Base-by-base conservation (phyloP, 2,797 vertebrate species). In the Tolypeutes matacus region DNA sequence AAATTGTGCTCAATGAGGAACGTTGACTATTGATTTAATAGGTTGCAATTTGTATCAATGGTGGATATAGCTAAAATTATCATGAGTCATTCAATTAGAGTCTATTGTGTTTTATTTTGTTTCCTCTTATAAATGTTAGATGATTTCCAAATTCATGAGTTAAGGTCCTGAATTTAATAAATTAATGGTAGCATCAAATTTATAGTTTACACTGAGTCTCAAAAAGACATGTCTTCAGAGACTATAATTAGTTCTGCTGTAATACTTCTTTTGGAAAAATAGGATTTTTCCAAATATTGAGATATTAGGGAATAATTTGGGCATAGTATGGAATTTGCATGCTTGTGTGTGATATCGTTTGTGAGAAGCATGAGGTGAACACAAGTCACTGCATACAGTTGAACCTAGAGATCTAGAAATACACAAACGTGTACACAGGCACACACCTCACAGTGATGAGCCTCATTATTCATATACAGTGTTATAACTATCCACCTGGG, bases 191-290 rank as follows among this genome's bases (percentile, higher is more conserved):
- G 25, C 0, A 58, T 10, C 42, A 29, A 76, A 62, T 92, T 83
- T 65, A 34, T 64, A 20, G 78, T 91, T 91, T 80, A n/a, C 7
- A 70, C 91, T 81, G n/a, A 78, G 18, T 86, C 6, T 67, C 31
- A 94, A 91, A 81, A 3, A 76, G 7, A 56, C 1, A 65, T 18
- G 12, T 1, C 0, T 17, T 72, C 46, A 64, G 46, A 86, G 7
- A 90, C 3, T 76, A 17, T 6, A 64, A 31, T 94, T 23, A 78
- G 21, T 49, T 81, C 42, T 60, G 69, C 29, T 62, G 2, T 31
- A 73, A 85, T 0, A 53, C 7, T 56, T 87, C 20, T 67, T 77
- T 72, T 34, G 14, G 14, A 49, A 88, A 88, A 78, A 3, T 0
- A 29, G 31, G 77, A 72, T 46, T 65, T 36, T n/a, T 42, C 56